Conservation (phyloP, 1,140 invertebrate species). For the Papilio glaucus region DNA sequence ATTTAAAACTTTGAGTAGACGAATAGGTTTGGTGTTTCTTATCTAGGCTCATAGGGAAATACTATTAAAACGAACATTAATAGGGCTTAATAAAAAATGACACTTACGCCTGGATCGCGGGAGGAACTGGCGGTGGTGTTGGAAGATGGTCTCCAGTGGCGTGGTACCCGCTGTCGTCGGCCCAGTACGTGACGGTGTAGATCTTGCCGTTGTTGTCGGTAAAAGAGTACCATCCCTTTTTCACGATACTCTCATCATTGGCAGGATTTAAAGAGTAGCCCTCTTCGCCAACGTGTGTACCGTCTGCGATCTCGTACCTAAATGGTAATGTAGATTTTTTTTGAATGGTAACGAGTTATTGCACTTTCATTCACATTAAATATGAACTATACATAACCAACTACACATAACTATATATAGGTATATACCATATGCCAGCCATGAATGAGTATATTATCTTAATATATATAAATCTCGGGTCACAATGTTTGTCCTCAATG, state of each 20-base stretch:
- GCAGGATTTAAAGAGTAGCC: slow-evolving; percentile 80
- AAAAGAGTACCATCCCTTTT: slow-evolving; percentile 86
- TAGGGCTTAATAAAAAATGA: no score
- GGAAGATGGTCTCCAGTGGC: slow-evolving; percentile 91
- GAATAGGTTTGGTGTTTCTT: background rate
- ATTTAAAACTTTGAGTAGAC: background rate
- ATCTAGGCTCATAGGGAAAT: no score
- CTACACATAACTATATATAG: no score
- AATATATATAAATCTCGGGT: no score
- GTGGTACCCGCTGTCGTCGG: slow-evolving; percentile 85
- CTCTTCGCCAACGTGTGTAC: slow-evolving; percentile 75
- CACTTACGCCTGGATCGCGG: slow-evolving; percentile 81
- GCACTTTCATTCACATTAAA: no score
- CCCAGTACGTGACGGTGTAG: slow-evolving; percentile 89
- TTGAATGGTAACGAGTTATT: background rate
- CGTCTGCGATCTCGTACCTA: slow-evolving; percentile 76
- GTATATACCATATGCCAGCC: no score
- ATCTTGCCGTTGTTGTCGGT: slow-evolving; percentile 84
- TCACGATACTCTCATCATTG: slow-evolving; percentile 84
- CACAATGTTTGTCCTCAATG: no score
- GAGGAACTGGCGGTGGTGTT: slow-evolving; percentile 85
- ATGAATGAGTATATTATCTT: no score
- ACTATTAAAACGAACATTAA: no score
- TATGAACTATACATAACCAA: no score
- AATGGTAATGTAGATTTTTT: background rate